Percentiles rank a stretch among this genome's conserved stretches.
Evolutionary conservation across 1,140 invertebrate species (phyloP).

Genomic region (Diachasma alloeum): DNA sequence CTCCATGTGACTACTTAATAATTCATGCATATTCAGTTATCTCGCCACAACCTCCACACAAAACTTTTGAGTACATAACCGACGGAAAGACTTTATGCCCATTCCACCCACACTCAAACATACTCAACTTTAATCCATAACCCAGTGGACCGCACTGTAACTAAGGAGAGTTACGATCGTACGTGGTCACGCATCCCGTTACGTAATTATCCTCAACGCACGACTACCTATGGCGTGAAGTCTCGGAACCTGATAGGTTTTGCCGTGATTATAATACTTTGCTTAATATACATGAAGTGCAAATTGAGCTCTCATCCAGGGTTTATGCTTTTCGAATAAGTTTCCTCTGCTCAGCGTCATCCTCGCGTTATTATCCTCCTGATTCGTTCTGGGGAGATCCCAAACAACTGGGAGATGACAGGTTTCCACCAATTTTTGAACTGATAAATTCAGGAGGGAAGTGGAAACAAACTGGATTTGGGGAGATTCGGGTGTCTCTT

Average conservation of each 20-base stretch:
- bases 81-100: neutral
- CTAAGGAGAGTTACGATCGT: neutral
- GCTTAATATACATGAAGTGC: neutral
- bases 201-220: neutral
- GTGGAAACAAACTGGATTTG: no score
- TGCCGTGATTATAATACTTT: neutral
- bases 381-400: no score
- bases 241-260: neutral
- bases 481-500: no score
- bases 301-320: neutral
- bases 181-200: conserved; percentile 9
- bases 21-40: neutral
- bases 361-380: no score
- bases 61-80: neutral
- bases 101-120: neutral
- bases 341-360: neutral
- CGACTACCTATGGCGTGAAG: neutral
- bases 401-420: no score
- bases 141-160: conserved; percentile 1
- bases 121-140: neutral
- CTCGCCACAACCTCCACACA: neutral
- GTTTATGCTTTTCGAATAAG: neutral
- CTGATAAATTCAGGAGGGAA: no score
- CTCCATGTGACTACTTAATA: neutral
- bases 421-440: no score